Evolutionary conservation across 2,797 vertebrate species (phyloP), one percentile per base, ranked within the genome.

Genomic region (Argyrosomus regius): DNA sequence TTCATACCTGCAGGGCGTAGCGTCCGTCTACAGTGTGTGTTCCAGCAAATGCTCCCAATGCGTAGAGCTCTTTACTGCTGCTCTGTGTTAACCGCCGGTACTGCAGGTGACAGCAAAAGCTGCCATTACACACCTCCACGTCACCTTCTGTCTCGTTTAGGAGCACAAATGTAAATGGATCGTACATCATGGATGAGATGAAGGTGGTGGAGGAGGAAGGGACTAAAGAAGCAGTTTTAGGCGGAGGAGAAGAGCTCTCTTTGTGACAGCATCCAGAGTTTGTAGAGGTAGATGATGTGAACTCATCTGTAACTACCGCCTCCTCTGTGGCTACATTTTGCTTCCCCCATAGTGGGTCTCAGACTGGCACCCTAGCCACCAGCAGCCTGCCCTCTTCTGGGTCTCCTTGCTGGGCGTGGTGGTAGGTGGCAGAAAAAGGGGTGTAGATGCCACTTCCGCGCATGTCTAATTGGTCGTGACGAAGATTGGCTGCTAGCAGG

Each of bases 11-110:
- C 64, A 94, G 4, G n/a, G 89, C 68, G 0, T 83, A 92, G 13
- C 56, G 84, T 45, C 97, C 96, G 0, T 98, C 94, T 12, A 96
- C 93, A 0, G 89, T 96, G 66, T 99, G 98, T 0, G 92, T 91
- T n/a, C 96, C 97, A 2, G 96, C 89, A 53, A 99, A 99, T 2
- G 93, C 96, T 1, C 97, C 97, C 46, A 99, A 66, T 20, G 97
- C 97, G 0, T 98, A 97, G 2, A 99, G 89, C 87, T 98, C 97
- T 9, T 52, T 43, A 6, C 17, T 43, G 60, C 14, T 2, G 0
- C 80, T 43, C 0, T 87, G 59, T 0, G 88, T 81, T 16, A 81
- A 75, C 75, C 85, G 90, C 35, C 0, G 70, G 46, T 97, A 98
- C 43, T 84, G 92, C 39, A 99, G 83, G 46, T 88, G 90, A 63